Conservation (phyloP, 2,113 vertebrate species). For the Prunella himalayana region DNA sequence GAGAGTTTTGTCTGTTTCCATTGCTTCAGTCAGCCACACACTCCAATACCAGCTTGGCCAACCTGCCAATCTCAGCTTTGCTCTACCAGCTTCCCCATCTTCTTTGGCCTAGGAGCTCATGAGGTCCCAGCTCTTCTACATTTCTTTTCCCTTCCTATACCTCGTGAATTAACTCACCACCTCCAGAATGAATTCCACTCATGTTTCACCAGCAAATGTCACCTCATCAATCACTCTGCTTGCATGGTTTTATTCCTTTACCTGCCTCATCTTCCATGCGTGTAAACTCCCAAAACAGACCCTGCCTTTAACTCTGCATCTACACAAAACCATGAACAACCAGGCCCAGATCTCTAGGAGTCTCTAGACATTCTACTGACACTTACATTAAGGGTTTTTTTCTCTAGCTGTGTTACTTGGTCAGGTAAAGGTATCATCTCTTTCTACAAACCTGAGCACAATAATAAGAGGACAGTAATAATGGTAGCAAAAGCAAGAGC, state of each 20-base stretch:
- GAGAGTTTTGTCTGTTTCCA: background rate
- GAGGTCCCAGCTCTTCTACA: background rate
- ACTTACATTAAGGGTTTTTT: background rate
- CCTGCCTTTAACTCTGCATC: background rate
- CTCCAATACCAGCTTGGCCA: background rate
- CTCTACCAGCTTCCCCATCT: background rate
- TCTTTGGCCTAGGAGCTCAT: background rate
- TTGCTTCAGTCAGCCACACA: background rate
- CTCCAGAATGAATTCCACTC: background rate
- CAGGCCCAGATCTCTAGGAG: background rate
- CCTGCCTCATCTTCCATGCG: background rate
- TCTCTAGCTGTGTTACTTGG: background rate
- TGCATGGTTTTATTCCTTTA: background rate
- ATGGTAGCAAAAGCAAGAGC: background rate
- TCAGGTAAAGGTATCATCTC: background rate
- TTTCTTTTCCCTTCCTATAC: background rate
- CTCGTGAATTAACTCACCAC: background rate
- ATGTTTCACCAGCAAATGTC: background rate
- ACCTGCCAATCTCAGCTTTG: background rate
- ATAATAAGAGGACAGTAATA: background rate
- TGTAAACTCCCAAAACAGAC: background rate
- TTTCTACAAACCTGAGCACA: background rate
- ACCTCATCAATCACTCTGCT: background rate
- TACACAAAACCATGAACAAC: background rate
- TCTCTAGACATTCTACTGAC: background rate